Evolutionary conservation across 2,797 vertebrate genomes (phyloP).

Genomic region (Sebastes kiyomatsui): DNA sequence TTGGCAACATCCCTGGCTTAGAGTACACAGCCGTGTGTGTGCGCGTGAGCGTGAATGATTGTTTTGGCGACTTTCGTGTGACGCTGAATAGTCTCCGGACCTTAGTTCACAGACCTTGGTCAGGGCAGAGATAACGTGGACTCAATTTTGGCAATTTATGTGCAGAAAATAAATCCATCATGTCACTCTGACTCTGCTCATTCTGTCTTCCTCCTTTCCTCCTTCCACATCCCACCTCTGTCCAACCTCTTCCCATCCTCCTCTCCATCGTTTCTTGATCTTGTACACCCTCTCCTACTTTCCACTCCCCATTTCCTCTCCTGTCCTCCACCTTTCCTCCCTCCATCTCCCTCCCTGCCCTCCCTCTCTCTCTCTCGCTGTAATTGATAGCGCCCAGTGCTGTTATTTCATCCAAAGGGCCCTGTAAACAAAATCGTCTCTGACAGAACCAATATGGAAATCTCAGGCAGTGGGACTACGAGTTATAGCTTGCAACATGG

Average conservation of each 20-base stretch:
- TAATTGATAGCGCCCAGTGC: slow-evolving; percentile 74
- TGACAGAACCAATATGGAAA: slow-evolving; percentile 85
- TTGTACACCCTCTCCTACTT: neutral
- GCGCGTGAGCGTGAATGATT: neutral
- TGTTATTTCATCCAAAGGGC: slow-evolving; percentile 83
- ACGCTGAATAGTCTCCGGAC: neutral
- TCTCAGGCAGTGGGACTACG: slow-evolving; percentile 56
- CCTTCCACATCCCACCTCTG: neutral
- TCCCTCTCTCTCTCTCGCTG: slow-evolving; percentile 9
- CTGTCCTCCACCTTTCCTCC: neutral
- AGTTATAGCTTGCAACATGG: slow-evolving; percentile 69
- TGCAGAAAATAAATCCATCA: slow-evolving; percentile 29
- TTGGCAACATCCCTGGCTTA: neutral
- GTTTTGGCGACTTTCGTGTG: neutral
- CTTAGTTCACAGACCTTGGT: slow-evolving; percentile 35
- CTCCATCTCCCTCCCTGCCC: neutral
- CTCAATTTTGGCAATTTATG: slow-evolving; percentile 14
- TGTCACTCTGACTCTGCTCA: slow-evolving; percentile 10
- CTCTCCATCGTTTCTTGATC: slow-evolving; percentile 7
- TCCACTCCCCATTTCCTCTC: neutral
- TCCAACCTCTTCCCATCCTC: neutral
- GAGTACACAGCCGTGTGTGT: neutral
- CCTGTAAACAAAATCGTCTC: slow-evolving; percentile 82
- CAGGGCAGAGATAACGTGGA: slow-evolving; percentile 26
- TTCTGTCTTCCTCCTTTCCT: neutral